Conservation (phyloP, 2,888 invertebrate genomes). For the Phengaris alcon region DNA sequence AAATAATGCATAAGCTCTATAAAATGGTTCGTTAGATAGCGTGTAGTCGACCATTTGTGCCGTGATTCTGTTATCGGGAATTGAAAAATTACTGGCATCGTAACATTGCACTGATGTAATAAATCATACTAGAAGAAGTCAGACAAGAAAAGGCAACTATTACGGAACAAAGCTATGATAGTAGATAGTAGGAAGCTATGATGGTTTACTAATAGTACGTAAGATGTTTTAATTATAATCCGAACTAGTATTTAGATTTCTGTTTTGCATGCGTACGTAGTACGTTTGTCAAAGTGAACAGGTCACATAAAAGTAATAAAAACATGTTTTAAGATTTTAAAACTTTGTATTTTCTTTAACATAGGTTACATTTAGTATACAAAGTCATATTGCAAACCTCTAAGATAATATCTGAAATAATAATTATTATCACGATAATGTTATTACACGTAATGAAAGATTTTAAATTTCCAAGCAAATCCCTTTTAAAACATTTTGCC, state of each 20-base stretch:
- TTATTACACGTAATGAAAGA: neutral
- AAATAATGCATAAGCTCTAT: constrained; percentile 21
- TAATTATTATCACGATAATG: neutral
- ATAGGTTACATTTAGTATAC: constrained; percentile 4
- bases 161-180: constrained; percentile 23
- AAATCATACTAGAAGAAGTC: constrained; percentile 19
- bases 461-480: too few species aligned
- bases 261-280: neutral
- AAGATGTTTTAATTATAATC: constrained; percentile 15
- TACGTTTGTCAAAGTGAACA: neutral
- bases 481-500: neutral
- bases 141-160: constrained; percentile 26
- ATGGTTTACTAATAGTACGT: constrained; percentile 26
- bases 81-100: constrained; percentile 20
- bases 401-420: neutral
- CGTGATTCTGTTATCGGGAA: constrained; percentile 8
- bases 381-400: constrained; percentile 11
- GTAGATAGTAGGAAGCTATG: constrained; percentile 25
- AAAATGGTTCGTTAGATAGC: constrained; percentile 13
- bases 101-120: constrained; percentile 25
- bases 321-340: neutral
- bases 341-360: constrained; percentile 7
- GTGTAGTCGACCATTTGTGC: neutral
- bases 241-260: neutral
- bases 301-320: neutral